Base-by-base conservation (phyloP, 2,888 invertebrate species). In the Pantelozetes paolii region DNA sequence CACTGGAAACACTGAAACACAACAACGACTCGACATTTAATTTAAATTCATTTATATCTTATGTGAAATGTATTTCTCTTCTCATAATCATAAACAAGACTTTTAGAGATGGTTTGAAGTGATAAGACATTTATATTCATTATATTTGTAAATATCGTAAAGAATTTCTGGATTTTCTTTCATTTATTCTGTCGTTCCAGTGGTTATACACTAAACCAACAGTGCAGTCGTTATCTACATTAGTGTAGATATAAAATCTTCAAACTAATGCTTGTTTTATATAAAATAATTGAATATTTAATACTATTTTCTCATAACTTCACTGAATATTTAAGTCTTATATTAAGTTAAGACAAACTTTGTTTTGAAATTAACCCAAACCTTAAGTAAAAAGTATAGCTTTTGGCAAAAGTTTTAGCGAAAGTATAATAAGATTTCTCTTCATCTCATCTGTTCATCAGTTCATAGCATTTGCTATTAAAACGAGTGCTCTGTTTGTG, bases 101-200 rank as follows among this genome's bases (percentile, higher is more conserved):
- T 50, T 45, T 50, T 23, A 50, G 50, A 36, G 36, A 36, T 36
- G 36, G 50, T 23, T 20, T 20, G 23, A 8, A 50, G 20, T 50
- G 50, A 59, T 59, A 59, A 59, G 6, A 32, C 59, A 59, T 59
- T 59, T 59, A 59, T 59, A 59, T 59, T 59, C 32, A 59, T 59
- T 59, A 59, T 59, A 9, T 28, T 26, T 18, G 18, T 18, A 18
- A 18, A 59, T 59, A n/a, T 50, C 50, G 18, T n/a, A 59, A 59
- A 28, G 3, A 32, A 59, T 57, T 23, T 23, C 9, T 11, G 6
- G 23, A 23, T n/a, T 50, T 50, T 50, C 50, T 50, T 5, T 1
- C 30, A 13, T 20, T 59, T 8, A 30, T 59, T 59, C 28, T 59
- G 59, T 59, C 59, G 30, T 59, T 59, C 30, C 13, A 6, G 15